Conservation (phyloP, 2,797 vertebrate species). For the Malurus leucopterus region DNA sequence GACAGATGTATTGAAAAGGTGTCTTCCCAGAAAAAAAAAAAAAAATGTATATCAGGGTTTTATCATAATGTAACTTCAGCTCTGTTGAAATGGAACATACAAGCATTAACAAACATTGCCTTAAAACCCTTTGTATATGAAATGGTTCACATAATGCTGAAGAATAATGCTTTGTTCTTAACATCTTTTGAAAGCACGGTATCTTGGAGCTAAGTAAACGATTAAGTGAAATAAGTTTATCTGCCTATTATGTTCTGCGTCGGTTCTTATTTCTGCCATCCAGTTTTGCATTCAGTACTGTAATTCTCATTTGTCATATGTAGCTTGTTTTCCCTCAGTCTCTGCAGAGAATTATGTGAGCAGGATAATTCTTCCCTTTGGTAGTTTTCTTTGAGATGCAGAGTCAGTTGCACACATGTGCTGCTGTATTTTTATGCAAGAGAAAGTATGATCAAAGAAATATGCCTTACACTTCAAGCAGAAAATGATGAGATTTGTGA, state of each 20-base stretch:
- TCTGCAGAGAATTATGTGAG: background rate
- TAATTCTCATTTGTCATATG: background rate
- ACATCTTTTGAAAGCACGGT: background rate
- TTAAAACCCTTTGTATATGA: background rate
- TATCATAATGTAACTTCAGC: background rate
- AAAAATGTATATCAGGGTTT: background rate
- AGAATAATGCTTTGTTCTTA: background rate
- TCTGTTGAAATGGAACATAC: background rate
- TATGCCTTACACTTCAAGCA: background rate
- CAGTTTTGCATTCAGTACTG: background rate
- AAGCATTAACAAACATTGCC: background rate
- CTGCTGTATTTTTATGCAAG: background rate
- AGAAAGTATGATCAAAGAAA: background rate
- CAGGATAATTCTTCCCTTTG: background rate
- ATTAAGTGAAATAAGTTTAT: background rate
- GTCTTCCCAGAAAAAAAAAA: background rate
- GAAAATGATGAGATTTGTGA: background rate
- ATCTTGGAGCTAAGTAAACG: background rate
- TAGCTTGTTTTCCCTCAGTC: background rate
- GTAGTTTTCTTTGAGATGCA: background rate
- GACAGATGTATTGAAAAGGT: background rate
- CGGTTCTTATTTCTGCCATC: background rate
- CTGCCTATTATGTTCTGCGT: background rate
- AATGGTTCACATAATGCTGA: background rate
- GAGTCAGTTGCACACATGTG: background rate